Evolutionary conservation across 2,797 vertebrate genomes (phyloP), one percentile per base, ranked within the genome.

Genomic region (Galaxias olidus): DNA sequence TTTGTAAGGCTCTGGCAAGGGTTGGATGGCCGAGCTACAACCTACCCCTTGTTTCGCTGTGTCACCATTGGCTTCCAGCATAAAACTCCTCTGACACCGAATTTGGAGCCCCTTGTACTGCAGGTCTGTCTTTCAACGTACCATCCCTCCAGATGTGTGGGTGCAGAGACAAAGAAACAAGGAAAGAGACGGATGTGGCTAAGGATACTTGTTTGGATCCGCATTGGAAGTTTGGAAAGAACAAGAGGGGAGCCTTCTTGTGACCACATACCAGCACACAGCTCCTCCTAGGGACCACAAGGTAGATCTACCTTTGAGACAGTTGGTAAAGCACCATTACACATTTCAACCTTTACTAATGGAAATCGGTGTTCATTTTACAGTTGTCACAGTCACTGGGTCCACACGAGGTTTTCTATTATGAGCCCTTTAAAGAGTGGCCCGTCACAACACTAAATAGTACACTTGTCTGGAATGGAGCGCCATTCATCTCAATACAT

Each of bases 401-500:
- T 30, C 3, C 6, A 6, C 30, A 30, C 60, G 42, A 46, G 48
- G 47, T 48, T 74, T 20, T 48, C 11, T 44, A 44, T 50, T 44
- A 14, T 50, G 62, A 41, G 7, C 46, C 59, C 15, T 10, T 48
- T 9, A 43, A 57, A 63, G 61, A 58, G 66, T 43, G 64, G 65
- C 50, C 60, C 20, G 67, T 59, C 50, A 13, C 58, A 61, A 62
- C 51, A 73, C 66, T 56, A 62, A 65, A 72, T 68, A 73, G 68
- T 71, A 51, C 61, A 46, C 14, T 14, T 52, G 47, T 46, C 30
- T 61, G 63, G 74, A 8, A 9, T 40, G 40, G 56, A 18, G 56
- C 42, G 8, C 71, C 63, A 80, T 81, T 82, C 72, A 20, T 82
- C 74, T 76, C 63, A 50, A 72, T 82, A 74, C 47, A 68, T 8